Evolutionary conservation across 2,113 vertebrate genomes (phyloP).

Genomic region (Delphinus delphis): DNA sequence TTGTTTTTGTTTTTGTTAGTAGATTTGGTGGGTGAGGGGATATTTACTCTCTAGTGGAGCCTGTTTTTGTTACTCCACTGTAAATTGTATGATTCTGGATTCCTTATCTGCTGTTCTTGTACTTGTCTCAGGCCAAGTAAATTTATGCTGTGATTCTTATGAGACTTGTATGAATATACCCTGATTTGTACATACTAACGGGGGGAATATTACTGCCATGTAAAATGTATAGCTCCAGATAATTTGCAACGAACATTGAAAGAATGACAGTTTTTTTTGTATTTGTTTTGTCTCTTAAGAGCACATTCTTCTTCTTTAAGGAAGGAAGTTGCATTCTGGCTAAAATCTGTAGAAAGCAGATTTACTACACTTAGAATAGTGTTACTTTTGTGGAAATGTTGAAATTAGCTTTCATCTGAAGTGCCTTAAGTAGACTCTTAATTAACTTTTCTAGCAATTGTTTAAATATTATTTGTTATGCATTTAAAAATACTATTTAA

Average conservation of each 20-base stretch:
- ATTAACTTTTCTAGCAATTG: slow-evolving; percentile 75
- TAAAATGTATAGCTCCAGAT: slow-evolving; percentile 42
- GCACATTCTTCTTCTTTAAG: slow-evolving; percentile 43
- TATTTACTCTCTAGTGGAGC: slow-evolving; percentile 21
- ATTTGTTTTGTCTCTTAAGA: slow-evolving; percentile 51
- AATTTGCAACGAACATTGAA: not conserved
- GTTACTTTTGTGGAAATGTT: slow-evolving; percentile 75
- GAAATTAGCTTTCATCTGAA: slow-evolving; percentile 81
- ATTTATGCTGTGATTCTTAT: slow-evolving; percentile 54
- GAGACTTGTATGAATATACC: slow-evolving; percentile 47
- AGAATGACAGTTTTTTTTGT: not conserved
- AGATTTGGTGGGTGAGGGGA: not conserved
- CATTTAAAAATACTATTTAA: slow-evolving; percentile 73
- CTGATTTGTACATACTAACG: slow-evolving; percentile 17
- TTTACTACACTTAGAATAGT: slow-evolving; percentile 62
- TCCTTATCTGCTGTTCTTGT: slow-evolving; percentile 43
- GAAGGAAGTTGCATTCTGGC: not conserved
- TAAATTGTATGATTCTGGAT: slow-evolving; percentile 38
- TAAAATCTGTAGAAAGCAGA: slow-evolving; percentile 34
- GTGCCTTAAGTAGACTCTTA: slow-evolving; percentile 85
- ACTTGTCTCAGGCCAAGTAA: slow-evolving; percentile 66
- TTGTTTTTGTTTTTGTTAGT: not conserved
- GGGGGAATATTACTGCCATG: slow-evolving; percentile 30
- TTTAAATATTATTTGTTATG: slow-evolving; percentile 71
- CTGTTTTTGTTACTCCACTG: slow-evolving; percentile 17